Percentiles rank a stretch among this genome's conserved stretches.
Evolutionary conservation across 64 coral and sea anemone species (phyloP).

Genomic region (Anthopleura sola): DNA sequence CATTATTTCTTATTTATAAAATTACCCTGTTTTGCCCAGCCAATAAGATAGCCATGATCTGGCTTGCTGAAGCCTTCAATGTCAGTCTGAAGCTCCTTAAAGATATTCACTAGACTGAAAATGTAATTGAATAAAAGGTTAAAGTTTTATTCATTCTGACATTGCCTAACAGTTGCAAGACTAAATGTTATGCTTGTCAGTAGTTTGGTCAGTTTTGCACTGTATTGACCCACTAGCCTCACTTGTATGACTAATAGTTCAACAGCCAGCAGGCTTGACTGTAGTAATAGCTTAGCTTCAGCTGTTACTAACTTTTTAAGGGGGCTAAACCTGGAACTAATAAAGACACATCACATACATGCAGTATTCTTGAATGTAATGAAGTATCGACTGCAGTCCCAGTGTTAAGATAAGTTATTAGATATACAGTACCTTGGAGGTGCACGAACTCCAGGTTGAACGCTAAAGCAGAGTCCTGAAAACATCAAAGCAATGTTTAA

Average conservation of each 20-base stretch:
- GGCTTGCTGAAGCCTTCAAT: slow-evolving; percentile 84
- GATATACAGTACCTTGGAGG: slow-evolving; percentile 71
- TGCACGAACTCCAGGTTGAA: slow-evolving; percentile 71
- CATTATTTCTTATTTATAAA: too few species aligned
- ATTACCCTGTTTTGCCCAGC: slow-evolving; percentile 97
- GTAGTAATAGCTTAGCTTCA: too few species aligned
- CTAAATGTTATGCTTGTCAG: too few species aligned
- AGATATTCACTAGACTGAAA: slow-evolving; percentile 92
- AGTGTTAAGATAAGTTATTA: neutral
- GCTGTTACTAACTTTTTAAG: too few species aligned
- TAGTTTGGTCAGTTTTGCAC: too few species aligned
- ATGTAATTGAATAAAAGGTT: neutral
- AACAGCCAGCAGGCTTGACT: too few species aligned
- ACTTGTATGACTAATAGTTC: too few species aligned
- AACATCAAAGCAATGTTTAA: neutral
- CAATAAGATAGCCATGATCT: slow-evolving; percentile 91
- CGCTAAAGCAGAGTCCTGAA: slow-evolving; percentile 94
- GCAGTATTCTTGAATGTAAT: neutral
- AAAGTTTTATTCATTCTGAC: too few species aligned
- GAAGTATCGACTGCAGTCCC: neutral
- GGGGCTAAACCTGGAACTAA: too few species aligned
- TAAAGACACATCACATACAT: too few species aligned
- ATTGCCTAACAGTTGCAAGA: too few species aligned
- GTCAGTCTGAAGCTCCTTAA: slow-evolving; percentile 87
- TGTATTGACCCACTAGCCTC: too few species aligned